Evolutionary conservation across 1,140 invertebrate species (phyloP).

Genomic region (Hetaerina americana): DNA sequence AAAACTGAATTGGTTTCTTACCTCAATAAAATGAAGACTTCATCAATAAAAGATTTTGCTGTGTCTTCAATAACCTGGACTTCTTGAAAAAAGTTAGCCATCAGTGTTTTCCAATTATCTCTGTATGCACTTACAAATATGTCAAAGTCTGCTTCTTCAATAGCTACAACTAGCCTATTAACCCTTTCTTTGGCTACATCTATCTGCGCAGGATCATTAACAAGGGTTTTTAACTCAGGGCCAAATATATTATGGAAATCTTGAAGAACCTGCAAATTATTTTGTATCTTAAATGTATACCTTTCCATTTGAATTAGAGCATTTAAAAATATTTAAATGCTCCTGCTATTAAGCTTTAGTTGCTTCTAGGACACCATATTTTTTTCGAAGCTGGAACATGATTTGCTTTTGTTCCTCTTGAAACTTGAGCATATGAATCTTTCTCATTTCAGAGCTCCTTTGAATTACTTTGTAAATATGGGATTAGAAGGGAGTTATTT

Average conservation of each 20-base stretch:
- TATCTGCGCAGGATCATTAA: conserved; percentile 69
- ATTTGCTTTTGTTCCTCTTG: no score
- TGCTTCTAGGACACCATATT: no score
- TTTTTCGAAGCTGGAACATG: no score
- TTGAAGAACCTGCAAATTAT: conserved; percentile 44
- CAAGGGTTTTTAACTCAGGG: conserved; percentile 67
- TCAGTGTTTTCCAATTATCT: conserved; percentile 70
- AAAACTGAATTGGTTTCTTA: conserved; percentile 21
- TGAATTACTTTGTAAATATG: no score
- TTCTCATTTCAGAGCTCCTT: no score
- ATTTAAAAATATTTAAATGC: no score
- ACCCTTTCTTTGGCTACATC: conserved; percentile 64
- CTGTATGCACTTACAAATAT: conserved; percentile 59
- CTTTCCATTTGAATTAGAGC: not conserved
- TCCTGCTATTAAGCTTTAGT: no score
- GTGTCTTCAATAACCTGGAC: conserved; percentile 62
- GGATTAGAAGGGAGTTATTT: no score
- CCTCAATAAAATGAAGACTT: conserved; percentile 63
- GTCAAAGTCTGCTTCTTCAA: conserved; percentile 65
- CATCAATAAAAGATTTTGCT: conserved; percentile 70
- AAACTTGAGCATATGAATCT: no score
- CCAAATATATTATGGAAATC: conserved; percentile 86
- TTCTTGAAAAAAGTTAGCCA: conserved; percentile 59
- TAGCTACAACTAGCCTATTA: conserved; percentile 52
- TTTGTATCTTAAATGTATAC: not conserved